Conservation (phyloP, 23 tunicate species). For the Halocynthia roretzi region DNA sequence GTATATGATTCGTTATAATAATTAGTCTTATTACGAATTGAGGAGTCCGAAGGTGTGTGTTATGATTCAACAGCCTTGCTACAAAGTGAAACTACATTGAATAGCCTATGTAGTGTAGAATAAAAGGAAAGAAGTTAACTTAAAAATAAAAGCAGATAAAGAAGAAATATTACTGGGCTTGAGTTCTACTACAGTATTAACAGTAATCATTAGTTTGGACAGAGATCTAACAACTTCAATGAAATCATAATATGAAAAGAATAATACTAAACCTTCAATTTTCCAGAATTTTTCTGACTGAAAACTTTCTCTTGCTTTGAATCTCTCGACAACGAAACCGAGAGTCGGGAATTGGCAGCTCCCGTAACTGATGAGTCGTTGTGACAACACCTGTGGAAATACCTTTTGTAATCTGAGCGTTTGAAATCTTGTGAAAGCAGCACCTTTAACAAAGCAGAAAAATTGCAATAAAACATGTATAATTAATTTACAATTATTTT, state of each 20-base stretch:
- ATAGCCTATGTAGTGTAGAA: too few species aligned
- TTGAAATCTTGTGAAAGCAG: slow-evolving; percentile 93
- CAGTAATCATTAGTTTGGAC: too few species aligned
- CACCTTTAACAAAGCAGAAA: slow-evolving; percentile 42
- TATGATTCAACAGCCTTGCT: background rate
- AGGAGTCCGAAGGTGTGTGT: background rate
- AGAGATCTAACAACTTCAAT: too few species aligned
- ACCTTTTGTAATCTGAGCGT: slow-evolving; percentile 85
- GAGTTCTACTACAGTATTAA: too few species aligned
- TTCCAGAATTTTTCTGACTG: slow-evolving; percentile 89
- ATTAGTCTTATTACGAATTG: background rate
- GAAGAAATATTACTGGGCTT: too few species aligned
- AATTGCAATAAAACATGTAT: too few species aligned
- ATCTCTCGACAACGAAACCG: slow-evolving; percentile 97
- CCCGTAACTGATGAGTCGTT: slow-evolving; percentile 83
- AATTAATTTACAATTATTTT: too few species aligned
- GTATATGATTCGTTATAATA: background rate
- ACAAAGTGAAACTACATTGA: background rate
- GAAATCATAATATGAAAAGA: too few species aligned
- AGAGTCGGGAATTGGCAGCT: slow-evolving; percentile 97
- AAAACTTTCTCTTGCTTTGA: slow-evolving; percentile 84
- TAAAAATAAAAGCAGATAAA: too few species aligned
- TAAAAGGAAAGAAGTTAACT: too few species aligned
- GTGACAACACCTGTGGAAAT: slow-evolving; percentile 68
- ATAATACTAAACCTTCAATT: slow-evolving; percentile 60